Evolutionary conservation across 2,113 vertebrate species (phyloP), one percentile per base, ranked within the genome.

Genomic region (Myiozetetes cayanensis): DNA sequence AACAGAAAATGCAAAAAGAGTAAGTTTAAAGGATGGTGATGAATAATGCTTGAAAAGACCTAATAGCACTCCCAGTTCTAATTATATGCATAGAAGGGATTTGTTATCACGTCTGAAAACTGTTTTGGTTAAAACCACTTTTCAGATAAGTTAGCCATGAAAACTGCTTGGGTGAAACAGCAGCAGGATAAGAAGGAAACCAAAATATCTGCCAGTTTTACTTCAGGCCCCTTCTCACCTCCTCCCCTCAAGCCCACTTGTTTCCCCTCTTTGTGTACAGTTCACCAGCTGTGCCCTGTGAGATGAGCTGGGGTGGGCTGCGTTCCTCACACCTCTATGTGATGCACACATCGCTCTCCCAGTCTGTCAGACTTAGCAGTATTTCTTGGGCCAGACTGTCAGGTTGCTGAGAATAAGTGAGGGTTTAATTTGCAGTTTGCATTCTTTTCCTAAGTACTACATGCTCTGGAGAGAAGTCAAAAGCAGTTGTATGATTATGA

Each of bases 321-420:
- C 85, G 83, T 88, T 91, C 94, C 97, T 97, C 93, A 66, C 98
- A 96, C 96, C 75, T 78, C 75, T 6, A 23, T 97, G 97, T 15
- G 37, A 97, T 95, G 89, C 93, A 41, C 94, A 82, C 86, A 37
- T 16, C 9, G 2, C 53, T 67, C 89, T 94, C 83, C 90, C 90
- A 5, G 3, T 10, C 89, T 43, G 50, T 72, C 85, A 75, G 92
- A 83, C 90, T 61, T 87, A 53, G 95, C 91, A 76, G 50, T 55
- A 62, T 94, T 94, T 73, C 52, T 74, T 63, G 56, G 87, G 74
- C 85, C 67, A 49, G 67, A n/a, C 93, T 55, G 82, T 81, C 95
- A 68, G 73, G 62, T 31, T 87, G 90, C 39, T 88, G 92, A 85
- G 81, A 68, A 53, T 52, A 92, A 86, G 91, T 44, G 52, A 72